These are phyloP conservation scores for Lutjanus campechanus DNA, from an alignment of 2,797 vertebrate genomes.

Conservation along the genomic window DNA sequence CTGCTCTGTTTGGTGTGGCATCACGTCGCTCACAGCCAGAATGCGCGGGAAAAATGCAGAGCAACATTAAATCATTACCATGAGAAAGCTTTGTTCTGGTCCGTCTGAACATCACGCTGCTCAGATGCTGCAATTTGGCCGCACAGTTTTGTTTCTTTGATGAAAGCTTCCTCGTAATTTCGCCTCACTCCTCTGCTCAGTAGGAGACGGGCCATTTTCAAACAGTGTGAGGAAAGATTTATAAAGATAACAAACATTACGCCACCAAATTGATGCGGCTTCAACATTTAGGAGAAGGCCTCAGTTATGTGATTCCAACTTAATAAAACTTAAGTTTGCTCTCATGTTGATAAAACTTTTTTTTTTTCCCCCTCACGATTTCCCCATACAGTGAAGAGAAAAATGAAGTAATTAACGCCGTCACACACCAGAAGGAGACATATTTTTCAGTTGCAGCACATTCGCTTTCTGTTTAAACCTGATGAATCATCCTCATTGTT, in stretches of 20 bases:
- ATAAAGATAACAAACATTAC: conserved; percentile 27
- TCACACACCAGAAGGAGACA: not conserved
- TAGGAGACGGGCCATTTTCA: conserved; percentile 21
- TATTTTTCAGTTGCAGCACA: not conserved
- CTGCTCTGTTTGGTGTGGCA: conserved; percentile 51
- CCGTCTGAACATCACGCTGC: conserved; percentile 28
- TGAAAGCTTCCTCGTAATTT: conserved; percentile 35
- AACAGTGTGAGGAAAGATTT: conserved; percentile 25
- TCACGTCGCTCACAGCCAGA: conserved; percentile 13
- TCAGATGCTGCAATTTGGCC: conserved; percentile 22
- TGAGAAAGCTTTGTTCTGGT: conserved; percentile 31
- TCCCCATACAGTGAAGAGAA: not conserved
- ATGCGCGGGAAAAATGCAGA: conserved; percentile 35
- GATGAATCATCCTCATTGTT: conserved; percentile 11
- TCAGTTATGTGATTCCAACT: conserved; percentile 2
- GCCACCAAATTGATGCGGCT: not conserved
- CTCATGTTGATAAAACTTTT: not conserved
- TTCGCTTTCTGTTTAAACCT: conserved; percentile 7
- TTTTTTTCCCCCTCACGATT: not conserved
- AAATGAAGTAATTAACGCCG: not conserved
- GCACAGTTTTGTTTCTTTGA: conserved; percentile 27
- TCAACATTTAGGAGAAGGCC: conserved; percentile 15
- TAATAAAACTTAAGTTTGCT: not conserved
- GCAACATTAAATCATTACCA: conserved; percentile 27
- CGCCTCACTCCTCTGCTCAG: conserved; percentile 22